Evolutionary conservation across 2,113 vertebrate genomes (phyloP).

Genomic region (Toxotes chatareus): DNA sequence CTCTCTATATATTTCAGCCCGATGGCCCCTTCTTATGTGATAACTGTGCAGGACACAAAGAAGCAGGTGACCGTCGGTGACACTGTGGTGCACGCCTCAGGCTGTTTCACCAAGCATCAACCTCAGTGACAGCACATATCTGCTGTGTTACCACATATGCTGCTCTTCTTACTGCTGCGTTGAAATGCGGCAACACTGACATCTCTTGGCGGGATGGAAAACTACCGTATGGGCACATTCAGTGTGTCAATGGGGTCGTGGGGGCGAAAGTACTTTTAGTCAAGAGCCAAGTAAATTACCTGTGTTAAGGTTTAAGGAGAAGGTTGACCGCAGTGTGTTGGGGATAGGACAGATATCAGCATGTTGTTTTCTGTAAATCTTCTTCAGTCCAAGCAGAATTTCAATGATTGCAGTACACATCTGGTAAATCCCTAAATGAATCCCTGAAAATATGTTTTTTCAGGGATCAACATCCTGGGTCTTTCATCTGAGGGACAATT

Average conservation of each 20-base stretch:
- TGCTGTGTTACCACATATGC: background rate
- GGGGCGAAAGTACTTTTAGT: background rate
- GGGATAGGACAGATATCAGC: no score
- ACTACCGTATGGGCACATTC: background rate
- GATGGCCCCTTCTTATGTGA: constrained; percentile 1
- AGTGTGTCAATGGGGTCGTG: background rate
- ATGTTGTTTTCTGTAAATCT: no score
- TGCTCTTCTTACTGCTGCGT: background rate
- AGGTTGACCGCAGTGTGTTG: no score
- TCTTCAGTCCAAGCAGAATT: no score
- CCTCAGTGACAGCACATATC: constrained; percentile 5
- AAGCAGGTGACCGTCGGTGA: background rate
- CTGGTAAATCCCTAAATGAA: no score
- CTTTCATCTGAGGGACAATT: no score
- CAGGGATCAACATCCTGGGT: no score
- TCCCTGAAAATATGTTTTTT: no score
- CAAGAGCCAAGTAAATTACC: no score
- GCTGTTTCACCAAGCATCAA: constrained; percentile 34
- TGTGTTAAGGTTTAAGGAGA: no score
- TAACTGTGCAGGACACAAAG: background rate
- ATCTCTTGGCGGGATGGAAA: constrained; percentile 42
- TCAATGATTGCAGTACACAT: no score
- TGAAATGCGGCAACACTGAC: constrained; percentile 65
- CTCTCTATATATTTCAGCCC: background rate
- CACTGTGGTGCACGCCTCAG: constrained; percentile 21